Conservation (phyloP, 1,140 invertebrate species). For the Diachasmimorpha longicaudata region DNA sequence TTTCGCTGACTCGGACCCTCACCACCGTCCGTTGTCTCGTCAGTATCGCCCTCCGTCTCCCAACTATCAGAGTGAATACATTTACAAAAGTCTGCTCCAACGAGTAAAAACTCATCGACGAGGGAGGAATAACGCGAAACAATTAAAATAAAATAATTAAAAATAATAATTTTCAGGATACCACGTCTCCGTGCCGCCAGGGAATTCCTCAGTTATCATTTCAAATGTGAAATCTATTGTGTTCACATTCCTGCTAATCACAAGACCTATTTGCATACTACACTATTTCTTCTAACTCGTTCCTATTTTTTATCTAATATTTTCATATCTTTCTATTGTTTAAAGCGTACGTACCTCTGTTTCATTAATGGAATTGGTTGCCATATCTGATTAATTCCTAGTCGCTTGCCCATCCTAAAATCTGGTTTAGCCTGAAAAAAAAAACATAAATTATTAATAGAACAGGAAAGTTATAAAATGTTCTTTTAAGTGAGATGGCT, state of each 20-base stretch:
- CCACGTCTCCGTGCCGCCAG: background rate
- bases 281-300: background rate
- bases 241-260: background rate
- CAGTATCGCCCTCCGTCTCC: conserved; percentile 30
- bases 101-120: conserved; percentile 3
- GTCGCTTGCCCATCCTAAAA: conserved; percentile 71
- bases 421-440: conserved; percentile 70
- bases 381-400: conserved; percentile 75
- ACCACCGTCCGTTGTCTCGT: conserved; percentile 36
- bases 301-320: background rate
- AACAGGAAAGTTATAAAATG: background rate
- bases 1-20: conserved; percentile 40
- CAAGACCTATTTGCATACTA: background rate
- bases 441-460: conserved; percentile 24
- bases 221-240: background rate
- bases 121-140: background rate
- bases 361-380: conserved; percentile 68
- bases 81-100: conserved; percentile 52
- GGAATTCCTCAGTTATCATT: background rate
- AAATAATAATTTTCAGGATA: background rate
- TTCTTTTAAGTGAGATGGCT: no score
- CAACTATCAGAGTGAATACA: conserved; percentile 53
- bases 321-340: background rate
- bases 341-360: conserved; percentile 62
- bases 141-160: background rate